phyloP scores from a whole-genome alignment of 1,140 invertebrate species.

The Drosophila pandora region DNA sequence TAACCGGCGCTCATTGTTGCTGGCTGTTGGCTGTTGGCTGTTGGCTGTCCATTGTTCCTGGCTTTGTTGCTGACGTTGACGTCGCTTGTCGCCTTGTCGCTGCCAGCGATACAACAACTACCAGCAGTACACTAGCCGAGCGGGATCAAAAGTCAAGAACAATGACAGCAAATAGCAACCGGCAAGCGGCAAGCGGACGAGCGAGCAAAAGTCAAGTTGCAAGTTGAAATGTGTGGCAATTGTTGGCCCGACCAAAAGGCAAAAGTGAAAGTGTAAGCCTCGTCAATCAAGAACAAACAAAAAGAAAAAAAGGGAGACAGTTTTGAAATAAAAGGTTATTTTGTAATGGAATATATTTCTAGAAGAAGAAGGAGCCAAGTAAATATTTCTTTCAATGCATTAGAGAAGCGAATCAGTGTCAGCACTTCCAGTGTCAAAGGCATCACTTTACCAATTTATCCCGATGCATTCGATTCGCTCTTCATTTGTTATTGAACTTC shows the following conservation, averaged over 20 bases:
- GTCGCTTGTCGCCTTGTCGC: constrained; percentile 74
- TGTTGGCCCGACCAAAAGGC: constrained; percentile 47
- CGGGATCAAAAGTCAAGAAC: constrained; percentile 79
- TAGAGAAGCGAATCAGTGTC: constrained; percentile 21
- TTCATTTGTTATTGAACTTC: constrained; percentile 43
- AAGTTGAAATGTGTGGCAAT: constrained; percentile 78
- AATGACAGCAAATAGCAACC: constrained; percentile 66
- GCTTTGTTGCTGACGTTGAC: constrained; percentile 79
- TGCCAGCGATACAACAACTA: constrained; percentile 49
- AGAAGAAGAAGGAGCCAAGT: too few relatives aligned
- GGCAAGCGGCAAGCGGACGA: constrained; percentile 41
- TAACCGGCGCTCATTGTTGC: constrained; percentile 36
- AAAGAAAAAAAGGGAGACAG: constrained; percentile 1
- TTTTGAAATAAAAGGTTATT: too few relatives aligned
- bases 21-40: constrained; percentile 39
- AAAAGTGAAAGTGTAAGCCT: constrained; percentile 47
- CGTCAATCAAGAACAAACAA: constrained; percentile 35
- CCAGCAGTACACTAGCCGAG: constrained; percentile 6
- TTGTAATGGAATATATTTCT: too few relatives aligned
- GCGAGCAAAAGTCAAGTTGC: constrained; percentile 76
- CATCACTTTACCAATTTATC: constrained; percentile 44
- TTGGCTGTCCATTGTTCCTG: constrained; percentile 49
- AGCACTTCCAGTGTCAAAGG: constrained; percentile 26
- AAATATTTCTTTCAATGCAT: background rate
- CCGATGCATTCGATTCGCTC: constrained; percentile 39